Evolutionary conservation across 2,113 vertebrate genomes (phyloP).

Genomic region (Pungitius pungitius): DNA sequence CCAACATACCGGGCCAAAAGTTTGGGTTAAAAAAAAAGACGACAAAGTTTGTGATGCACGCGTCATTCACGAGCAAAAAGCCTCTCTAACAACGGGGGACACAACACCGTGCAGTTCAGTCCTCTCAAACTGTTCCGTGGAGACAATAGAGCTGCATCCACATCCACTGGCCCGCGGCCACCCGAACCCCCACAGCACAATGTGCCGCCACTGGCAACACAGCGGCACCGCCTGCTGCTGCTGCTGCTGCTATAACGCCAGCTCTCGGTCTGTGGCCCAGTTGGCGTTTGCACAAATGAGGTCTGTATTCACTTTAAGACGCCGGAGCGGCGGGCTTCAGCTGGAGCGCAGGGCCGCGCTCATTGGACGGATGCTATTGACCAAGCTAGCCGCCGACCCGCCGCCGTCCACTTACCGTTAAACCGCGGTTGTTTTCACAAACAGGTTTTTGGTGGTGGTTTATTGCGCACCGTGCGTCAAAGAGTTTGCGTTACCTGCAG

Average conservation of each 20-base stretch:
- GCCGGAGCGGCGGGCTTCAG: conserved; percentile 5
- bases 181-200: conserved; percentile 40
- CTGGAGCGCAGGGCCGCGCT: conserved; percentile 59
- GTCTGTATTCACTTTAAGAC: not conserved
- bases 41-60: not conserved
- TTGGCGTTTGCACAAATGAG: not conserved
- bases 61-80: not conserved
- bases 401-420: not conserved
- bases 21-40: not conserved
- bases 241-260: not conserved
- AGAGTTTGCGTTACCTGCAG: conserved; percentile 69
- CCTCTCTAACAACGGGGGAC: conserved; percentile 1
- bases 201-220: conserved; percentile 23
- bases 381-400: conserved; percentile 32
- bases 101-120: conserved; percentile 36
- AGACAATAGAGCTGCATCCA: conserved; percentile 67
- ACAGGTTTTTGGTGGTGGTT: not conserved
- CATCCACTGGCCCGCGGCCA: conserved; percentile 38
- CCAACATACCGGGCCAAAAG: not conserved
- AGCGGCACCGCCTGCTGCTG: not conserved
- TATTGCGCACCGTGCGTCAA: not conserved
- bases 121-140: conserved; percentile 46
- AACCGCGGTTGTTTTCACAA: not conserved
- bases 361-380: conserved; percentile 56
- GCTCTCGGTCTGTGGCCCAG: not conserved